Evolutionary conservation across 2,797 vertebrate genomes (phyloP).

Genomic region (Leptoclinus maculatus): DNA sequence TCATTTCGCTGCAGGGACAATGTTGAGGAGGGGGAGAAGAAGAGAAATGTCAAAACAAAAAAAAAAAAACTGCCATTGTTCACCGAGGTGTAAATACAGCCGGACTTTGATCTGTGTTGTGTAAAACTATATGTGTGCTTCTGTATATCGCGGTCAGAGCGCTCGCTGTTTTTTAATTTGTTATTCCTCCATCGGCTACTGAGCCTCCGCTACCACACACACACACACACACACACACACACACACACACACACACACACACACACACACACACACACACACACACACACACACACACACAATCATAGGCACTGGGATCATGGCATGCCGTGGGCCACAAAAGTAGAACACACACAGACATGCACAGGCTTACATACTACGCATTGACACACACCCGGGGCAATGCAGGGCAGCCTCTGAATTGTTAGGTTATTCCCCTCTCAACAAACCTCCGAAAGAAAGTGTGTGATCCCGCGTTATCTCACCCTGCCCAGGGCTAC

Average conservation of each 20-base stretch:
- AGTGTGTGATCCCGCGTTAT: constrained; percentile 43
- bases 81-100: constrained; percentile 50
- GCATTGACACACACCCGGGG: not conserved
- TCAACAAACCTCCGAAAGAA: constrained; percentile 12
- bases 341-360: not conserved
- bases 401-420: constrained; percentile 19
- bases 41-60: constrained; percentile 66
- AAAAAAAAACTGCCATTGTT: constrained; percentile 56
- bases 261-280: not conserved
- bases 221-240: not conserved
- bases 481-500: constrained; percentile 28
- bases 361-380: constrained; percentile 13
- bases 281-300: no score
- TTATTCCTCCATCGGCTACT: not conserved
- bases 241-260: not conserved
- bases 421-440: constrained; percentile 38
- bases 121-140: constrained; percentile 19
- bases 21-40: constrained; percentile 29
- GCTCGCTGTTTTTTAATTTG: not conserved
- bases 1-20: constrained; percentile 62
- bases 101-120: constrained; percentile 26
- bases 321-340: constrained; percentile 28
- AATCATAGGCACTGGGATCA: constrained; percentile 17
- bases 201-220: constrained; percentile 11
- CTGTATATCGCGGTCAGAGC: constrained; percentile 21